Base-by-base conservation (phyloP, 2,113 vertebrate genomes). In the Megaceryle torquata region DNA sequence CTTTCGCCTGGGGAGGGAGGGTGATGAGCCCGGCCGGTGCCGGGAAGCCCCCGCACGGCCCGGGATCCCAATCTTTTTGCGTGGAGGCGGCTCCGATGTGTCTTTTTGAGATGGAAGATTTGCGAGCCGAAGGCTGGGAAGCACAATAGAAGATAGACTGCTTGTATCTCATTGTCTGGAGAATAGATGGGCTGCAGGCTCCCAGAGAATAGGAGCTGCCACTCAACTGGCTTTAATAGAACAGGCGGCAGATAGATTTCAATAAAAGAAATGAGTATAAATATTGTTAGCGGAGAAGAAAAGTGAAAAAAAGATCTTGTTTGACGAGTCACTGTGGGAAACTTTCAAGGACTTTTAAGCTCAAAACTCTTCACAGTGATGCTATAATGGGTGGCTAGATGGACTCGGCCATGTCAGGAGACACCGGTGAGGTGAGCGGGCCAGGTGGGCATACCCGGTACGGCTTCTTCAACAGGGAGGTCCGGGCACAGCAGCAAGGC, bases 141-240 rank as follows among this genome's bases (percentile, higher is more conserved):
- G 77, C 91, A 96, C 94, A 95, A 74, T 69, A 56, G 94, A 87
- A 96, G 94, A 94, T 14, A 77, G 95, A 93, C 90, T 60, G 78
- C 91, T 91, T 89, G 93, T 89, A 92, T 81, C 86, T 98, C 95
- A 93, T 96, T 97, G 96, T 98, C 97, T 98, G 97, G 98, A 98
- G 98, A 98, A 98, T 97, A 97, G 97, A 98, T 98, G 97, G 97
- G 98, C 97, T 97, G 97, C 93, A 51, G 98, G 97, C 97, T 98
- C 96, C 83, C 2, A 43, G 92, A 95, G 97, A 98, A 98, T 98
- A 97, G 98, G 97, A 97, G 93, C 98, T 98, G 98, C 98, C 98
- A 98, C 96, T 97, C 95, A 96, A 95, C 92, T 74, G 4, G 64
- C 87, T 96, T 96, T 97, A 98, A 97, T 91, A 97, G 97, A 97